Evolutionary conservation across 2,888 invertebrate species (phyloP).

Genomic region (Drosophila cracens): DNA sequence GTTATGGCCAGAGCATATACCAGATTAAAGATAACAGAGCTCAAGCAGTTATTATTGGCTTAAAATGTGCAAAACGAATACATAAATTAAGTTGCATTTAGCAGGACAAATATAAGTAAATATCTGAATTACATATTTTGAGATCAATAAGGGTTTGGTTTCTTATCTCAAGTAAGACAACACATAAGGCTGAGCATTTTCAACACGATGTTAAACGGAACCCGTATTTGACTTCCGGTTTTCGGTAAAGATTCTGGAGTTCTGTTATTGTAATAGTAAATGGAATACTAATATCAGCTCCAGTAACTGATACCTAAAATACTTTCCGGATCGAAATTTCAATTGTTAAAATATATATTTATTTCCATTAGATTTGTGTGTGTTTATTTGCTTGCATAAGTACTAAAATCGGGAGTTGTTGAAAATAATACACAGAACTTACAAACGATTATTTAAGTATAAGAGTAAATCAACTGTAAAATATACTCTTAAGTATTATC

Average conservation of each 20-base stretch:
- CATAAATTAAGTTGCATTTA: not conserved
- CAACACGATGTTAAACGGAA: not conserved
- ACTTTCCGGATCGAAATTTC: not conserved
- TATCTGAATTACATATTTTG: not conserved
- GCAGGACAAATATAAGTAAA: not conserved
- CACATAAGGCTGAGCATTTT: not conserved
- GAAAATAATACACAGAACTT: not conserved
- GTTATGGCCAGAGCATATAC: not conserved
- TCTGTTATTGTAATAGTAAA: not conserved
- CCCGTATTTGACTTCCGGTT: not conserved
- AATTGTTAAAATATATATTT: not conserved
- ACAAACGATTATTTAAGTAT: not conserved
- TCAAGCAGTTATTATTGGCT: not conserved
- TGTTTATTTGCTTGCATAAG: not conserved
- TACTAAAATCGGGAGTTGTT: not conserved
- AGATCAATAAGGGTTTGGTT: not conserved
- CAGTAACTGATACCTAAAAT: not conserved
- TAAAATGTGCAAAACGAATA: not conserved
- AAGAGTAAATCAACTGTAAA: not conserved
- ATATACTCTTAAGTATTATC: not conserved
- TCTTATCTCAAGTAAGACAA: not conserved
- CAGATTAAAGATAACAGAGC: not conserved
- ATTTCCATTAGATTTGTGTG: not conserved
- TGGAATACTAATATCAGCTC: not conserved
- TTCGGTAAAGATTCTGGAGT: not conserved